Percentiles rank a stretch among this genome's conserved stretches.
Evolutionary conservation across 2,113 vertebrate species (phyloP).

Genomic region (Tautogolabrus adspersus): DNA sequence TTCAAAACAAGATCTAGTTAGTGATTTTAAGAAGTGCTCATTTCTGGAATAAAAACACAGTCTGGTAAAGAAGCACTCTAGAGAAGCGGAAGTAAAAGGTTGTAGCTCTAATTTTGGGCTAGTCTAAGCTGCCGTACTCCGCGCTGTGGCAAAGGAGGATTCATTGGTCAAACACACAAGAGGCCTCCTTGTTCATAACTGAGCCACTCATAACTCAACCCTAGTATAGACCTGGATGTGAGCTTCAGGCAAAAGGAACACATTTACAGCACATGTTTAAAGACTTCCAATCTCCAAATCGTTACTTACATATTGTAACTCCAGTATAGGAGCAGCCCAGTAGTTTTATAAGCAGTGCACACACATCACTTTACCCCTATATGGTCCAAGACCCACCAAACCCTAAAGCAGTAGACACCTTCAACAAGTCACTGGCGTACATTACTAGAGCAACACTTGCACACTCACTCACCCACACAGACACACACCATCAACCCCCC

Average conservation of each 20-base stretch:
- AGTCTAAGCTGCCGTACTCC: too few relatives aligned
- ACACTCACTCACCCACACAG: constrained; percentile 17
- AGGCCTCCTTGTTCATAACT: not conserved
- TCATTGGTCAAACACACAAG: not conserved
- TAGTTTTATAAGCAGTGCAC: constrained; percentile 16
- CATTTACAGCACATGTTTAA: not conserved
- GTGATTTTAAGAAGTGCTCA: not conserved
- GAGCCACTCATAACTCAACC: not conserved
- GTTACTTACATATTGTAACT: too few relatives aligned
- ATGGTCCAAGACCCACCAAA: not conserved
- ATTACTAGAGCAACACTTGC: constrained; percentile 39
- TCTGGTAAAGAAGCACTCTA: not conserved
- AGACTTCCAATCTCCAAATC: constrained; percentile 15
- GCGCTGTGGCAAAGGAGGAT: constrained; percentile 16
- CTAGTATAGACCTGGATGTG: not conserved
- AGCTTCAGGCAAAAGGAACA: not conserved
- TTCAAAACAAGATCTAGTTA: constrained; percentile 36
- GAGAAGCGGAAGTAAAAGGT: not conserved
- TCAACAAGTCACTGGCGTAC: constrained; percentile 31
- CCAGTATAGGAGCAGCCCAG: too few relatives aligned
- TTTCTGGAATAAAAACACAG: constrained; percentile 6
- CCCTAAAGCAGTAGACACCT: not conserved
- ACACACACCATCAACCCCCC: constrained; percentile 33
- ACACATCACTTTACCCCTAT: not conserved
- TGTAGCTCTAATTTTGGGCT: constrained; percentile 18